A percentile compares a stretch with the other conserved stretches of the same genome.
Evolutionary conservation across 2,797 vertebrate species (phyloP).

Genomic region (Mormyrops boulengeri): DNA sequence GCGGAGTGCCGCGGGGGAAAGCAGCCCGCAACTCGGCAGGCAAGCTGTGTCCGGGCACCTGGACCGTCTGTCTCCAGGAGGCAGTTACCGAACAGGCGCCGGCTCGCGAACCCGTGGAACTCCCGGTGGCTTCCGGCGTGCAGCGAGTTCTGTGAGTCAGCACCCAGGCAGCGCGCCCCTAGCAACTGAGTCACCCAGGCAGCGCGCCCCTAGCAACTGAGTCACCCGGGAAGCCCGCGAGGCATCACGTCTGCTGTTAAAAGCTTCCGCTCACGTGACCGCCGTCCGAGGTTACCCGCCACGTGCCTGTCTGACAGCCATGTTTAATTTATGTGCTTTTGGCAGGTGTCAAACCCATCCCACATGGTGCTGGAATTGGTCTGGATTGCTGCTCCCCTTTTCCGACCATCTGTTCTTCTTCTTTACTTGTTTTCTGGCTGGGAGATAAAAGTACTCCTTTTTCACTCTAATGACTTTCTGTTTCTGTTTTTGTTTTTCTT

Average conservation of each 20-base stretch:
- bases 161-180: background rate
- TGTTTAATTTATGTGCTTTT: slow-evolving; percentile 21
- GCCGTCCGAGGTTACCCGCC: background rate
- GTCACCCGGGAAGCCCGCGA: background rate
- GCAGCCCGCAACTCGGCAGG: background rate
- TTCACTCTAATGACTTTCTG: background rate
- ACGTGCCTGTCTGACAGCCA: background rate
- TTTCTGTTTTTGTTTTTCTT: slow-evolving; percentile 4
- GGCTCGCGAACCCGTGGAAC: background rate
- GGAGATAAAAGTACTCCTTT: slow-evolving; percentile 4
- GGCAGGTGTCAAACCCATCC: slow-evolving; percentile 13
- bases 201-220: background rate
- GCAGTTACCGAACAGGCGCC: background rate
- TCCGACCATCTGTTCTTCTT: slow-evolving; percentile 18
- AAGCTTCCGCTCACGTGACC: background rate
- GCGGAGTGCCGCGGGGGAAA: background rate
- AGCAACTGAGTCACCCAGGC: background rate
- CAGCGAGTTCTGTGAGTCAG: background rate
- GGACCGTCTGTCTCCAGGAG: background rate
- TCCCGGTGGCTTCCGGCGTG: background rate
- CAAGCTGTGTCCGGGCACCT: background rate
- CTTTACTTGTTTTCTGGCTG: slow-evolving; percentile 9
- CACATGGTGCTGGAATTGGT: slow-evolving; percentile 1
- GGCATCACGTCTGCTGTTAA: background rate
- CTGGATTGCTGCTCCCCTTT: slow-evolving; percentile 10